Conservation (phyloP, 35 echinoderm and acorn worm genomes). For the Lytechinus pictus region DNA sequence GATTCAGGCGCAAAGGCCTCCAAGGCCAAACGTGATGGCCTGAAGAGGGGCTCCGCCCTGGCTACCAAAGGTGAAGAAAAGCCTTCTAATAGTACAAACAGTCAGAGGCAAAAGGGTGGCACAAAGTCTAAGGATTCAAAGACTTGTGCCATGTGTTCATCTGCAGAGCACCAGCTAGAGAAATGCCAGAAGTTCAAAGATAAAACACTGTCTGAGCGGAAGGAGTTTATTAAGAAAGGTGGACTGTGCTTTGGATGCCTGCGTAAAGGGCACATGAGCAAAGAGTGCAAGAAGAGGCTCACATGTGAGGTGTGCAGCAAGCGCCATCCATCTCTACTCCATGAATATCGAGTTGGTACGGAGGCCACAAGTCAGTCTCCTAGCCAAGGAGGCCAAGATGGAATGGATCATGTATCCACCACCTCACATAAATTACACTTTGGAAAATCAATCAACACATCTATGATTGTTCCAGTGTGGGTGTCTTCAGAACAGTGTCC, state of each 20-base stretch:
- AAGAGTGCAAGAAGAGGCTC: conserved; percentile 62
- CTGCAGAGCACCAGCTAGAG: background rate
- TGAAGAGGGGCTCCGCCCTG: background rate
- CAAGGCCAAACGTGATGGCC: background rate
- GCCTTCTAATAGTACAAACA: background rate
- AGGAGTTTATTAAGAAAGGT: conserved; percentile 63
- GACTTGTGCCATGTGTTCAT: too few species aligned
- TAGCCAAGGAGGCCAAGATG: background rate
- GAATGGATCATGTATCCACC: background rate
- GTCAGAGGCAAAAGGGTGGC: background rate
- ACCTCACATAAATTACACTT: conserved; percentile 34
- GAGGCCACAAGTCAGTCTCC: too few species aligned
- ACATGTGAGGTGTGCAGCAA: conserved; percentile 70
- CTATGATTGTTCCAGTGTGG: conserved; percentile 66
- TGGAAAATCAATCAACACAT: conserved; percentile 47
- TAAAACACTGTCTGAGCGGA: conserved; percentile 4
- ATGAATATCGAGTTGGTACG: conserved; percentile 37
- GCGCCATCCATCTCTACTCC: conserved; percentile 67
- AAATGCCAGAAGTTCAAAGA: background rate
- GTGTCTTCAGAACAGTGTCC: background rate
- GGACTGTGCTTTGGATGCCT: conserved; percentile 81
- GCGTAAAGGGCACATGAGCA: conserved; percentile 60
- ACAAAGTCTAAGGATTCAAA: too few species aligned
- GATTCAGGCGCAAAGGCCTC: background rate
- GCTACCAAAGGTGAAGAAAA: background rate